Evolutionary conservation across 1,140 invertebrate genomes (phyloP).

Genomic region (Grapholita molesta): DNA sequence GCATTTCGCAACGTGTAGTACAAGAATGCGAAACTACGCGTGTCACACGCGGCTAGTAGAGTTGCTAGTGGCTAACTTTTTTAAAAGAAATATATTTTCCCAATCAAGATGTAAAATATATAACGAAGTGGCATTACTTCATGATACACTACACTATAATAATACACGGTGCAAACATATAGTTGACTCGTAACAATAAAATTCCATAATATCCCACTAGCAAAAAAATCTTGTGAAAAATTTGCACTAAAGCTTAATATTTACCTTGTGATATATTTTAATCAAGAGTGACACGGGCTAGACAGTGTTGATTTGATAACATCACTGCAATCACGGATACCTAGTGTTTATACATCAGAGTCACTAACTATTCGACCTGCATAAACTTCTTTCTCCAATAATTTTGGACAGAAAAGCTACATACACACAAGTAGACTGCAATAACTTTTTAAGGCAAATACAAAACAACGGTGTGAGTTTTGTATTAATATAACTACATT

Average conservation of each 20-base stretch:
- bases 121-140: no score
- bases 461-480: no score
- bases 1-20: background rate
- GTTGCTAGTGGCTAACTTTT: no score
- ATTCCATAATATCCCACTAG: no score
- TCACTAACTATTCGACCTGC: background rate
- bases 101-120: no score
- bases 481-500: no score
- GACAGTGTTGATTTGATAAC: slow-evolving; percentile 13
- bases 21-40: background rate
- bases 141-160: no score
- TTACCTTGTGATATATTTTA: background rate
- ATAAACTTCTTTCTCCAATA: background rate
- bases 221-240: background rate
- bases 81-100: no score
- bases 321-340: slow-evolving; percentile 7
- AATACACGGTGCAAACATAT: no score
- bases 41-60: background rate
- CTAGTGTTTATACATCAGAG: background rate
- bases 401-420: background rate
- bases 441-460: no score
- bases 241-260: background rate
- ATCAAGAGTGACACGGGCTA: slow-evolving; percentile 1
- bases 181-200: no score
- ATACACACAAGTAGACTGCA: background rate